phyloP scores from a whole-genome alignment of 2,888 invertebrate species.

The Ichneumoninae sp. region DNA sequence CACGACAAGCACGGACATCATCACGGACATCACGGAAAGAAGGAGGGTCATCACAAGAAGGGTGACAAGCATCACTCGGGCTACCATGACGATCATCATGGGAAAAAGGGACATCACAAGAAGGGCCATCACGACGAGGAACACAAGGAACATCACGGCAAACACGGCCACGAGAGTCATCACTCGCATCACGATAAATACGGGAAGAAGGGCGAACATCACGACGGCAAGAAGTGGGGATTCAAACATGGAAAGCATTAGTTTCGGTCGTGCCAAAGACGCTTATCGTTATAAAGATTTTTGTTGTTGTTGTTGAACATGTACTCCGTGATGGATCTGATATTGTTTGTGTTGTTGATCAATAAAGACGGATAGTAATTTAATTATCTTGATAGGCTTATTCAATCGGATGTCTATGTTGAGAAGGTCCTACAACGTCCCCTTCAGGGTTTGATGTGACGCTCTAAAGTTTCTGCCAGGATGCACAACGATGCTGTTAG shows the following conservation, averaged over 20 bases:
- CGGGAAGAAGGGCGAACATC: slow-evolving; percentile 87
- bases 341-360: slow-evolving; percentile 23
- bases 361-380: slow-evolving; percentile 2
- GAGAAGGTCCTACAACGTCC: not conserved
- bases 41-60: slow-evolving; percentile 88
- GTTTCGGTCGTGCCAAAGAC: slow-evolving; percentile 81
- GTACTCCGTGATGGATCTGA: not conserved
- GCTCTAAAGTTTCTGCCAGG: not conserved
- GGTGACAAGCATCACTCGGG: slow-evolving; percentile 88
- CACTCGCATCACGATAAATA: slow-evolving; percentile 86
- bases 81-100: slow-evolving; percentile 87
- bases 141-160: slow-evolving; percentile 87
- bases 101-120: slow-evolving; percentile 88
- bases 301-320: not conserved
- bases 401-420: not conserved
- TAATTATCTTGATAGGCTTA: not conserved
- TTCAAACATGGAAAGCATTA: slow-evolving; percentile 84
- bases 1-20: slow-evolving; percentile 89
- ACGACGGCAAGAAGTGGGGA: slow-evolving; percentile 85
- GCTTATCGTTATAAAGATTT: not conserved
- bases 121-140: slow-evolving; percentile 89
- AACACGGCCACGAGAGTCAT: slow-evolving; percentile 88
- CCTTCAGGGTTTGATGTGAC: not conserved
- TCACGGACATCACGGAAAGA: slow-evolving; percentile 88
- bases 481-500: too few relatives aligned